These are phyloP conservation scores for Dryomyza anilis DNA, from an alignment of 2,888 invertebrate genomes.

Conservation along the genomic window DNA sequence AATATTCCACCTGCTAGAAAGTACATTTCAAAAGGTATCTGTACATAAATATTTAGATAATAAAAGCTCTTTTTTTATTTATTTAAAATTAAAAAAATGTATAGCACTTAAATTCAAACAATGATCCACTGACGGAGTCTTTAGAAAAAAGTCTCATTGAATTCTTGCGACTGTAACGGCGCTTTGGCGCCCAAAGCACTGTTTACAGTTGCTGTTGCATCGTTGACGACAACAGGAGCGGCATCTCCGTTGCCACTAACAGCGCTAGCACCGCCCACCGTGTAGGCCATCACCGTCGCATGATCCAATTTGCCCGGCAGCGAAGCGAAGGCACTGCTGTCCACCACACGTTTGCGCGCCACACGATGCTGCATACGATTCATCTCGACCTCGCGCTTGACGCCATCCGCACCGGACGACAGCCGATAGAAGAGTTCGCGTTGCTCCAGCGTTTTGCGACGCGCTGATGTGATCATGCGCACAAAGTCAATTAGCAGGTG, in stretches of 20 bases:
- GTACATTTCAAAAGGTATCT: slow-evolving; percentile 15
- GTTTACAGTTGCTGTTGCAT: slow-evolving; percentile 16
- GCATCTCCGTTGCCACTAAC: not conserved
- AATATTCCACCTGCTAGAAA: no score
- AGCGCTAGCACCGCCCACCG: slow-evolving; percentile 64
- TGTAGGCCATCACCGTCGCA: slow-evolving; percentile 82
- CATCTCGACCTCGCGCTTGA: slow-evolving; percentile 64
- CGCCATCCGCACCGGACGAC: slow-evolving; percentile 64
- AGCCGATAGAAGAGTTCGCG: slow-evolving; percentile 74
- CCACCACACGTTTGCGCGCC: slow-evolving; percentile 73
- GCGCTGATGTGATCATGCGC: slow-evolving; percentile 78
- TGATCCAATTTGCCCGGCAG: slow-evolving; percentile 90
- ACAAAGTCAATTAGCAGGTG: slow-evolving; percentile 79
- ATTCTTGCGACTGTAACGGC: slow-evolving; percentile 56
- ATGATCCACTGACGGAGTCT: not conserved
- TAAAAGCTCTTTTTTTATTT: slow-evolving; percentile 22
- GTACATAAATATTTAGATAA: slow-evolving; percentile 12
- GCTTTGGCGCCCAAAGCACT: slow-evolving; percentile 32
- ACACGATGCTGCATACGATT: slow-evolving; percentile 69
- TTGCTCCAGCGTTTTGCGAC: slow-evolving; percentile 82
- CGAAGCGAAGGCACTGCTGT: slow-evolving; percentile 70
- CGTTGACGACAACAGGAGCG: slow-evolving; percentile 25
- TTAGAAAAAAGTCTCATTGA: slow-evolving; percentile 59
- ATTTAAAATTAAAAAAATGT: slow-evolving; percentile 7
- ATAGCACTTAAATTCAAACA: not conserved